Base-by-base conservation (phyloP, 2,113 vertebrate genomes). In the Hipposideros armiger region DNA sequence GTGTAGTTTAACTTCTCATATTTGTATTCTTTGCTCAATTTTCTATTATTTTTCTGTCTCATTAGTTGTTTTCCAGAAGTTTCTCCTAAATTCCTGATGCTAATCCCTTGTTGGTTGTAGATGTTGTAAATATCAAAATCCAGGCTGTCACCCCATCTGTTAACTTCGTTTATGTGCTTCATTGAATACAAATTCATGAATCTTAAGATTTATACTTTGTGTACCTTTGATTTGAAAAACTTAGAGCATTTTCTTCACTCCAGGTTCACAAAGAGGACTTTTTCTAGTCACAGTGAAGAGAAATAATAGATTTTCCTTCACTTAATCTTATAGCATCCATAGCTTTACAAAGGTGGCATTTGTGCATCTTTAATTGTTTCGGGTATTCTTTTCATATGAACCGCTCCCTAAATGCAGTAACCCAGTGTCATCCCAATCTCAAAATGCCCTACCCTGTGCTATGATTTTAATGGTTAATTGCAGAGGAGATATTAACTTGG, bases 111-210 rank as follows among this genome's bases (percentile, higher is more conserved):
- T 88, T 15, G 11, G 54, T 77, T 96, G 36, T 87, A 66, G 69
- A 60, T 62, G 83, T 84, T 94, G 81, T 89, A 95, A 89, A 93
- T 96, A 88, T 93, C 67, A 85, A 58, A 91, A 22, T 32, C 42
- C 83, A 91, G 54, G 28, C 45, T 95, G 72, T 72, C 92, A 93
- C 3, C 15, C 82, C 83, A 93, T 95, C 90, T 96, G 87, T 82
- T 96, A 70, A 76, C 20, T 85, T 85, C 67, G 10, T 80, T 82
- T 76, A 52, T 85, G 40, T 70, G 47, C 54, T 84, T 88, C 28
- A 60, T 72, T 93, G 87, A 88, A 77, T 14, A 85, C 19, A 81
- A 96, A 85, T 26, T 3, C 30, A 70, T 58, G 32, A 88, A n/a
- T 52, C 28, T 42, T 85, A 85, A 95, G 50, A 60, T 80, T 67